A percentile compares a stretch with the other conserved stretches of the same genome.
Conservation (phyloP, 2,888 invertebrate genomes). For the Chrysomela aeneicollis region DNA sequence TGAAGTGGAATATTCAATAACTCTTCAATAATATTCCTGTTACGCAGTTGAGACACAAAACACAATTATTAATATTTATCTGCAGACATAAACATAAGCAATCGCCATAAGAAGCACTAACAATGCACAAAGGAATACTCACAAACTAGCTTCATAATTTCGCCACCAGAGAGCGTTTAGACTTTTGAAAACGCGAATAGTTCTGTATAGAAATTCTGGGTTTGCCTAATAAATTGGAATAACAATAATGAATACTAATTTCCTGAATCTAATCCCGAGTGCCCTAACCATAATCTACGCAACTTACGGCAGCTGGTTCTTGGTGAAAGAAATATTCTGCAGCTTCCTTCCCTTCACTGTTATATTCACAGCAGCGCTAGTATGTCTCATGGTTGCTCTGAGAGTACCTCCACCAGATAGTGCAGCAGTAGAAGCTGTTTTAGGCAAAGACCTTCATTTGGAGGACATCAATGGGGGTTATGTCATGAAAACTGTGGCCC, state of each 20-base stretch:
- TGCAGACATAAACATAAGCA: too few relatives aligned
- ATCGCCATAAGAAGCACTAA: too few relatives aligned
- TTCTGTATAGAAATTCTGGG: too few relatives aligned
- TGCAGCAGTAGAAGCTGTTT: slow-evolving; percentile 63
- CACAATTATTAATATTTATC: too few relatives aligned
- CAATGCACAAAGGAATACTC: too few relatives aligned
- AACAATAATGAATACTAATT: slow-evolving; percentile 37
- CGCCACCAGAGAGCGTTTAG: too few relatives aligned
- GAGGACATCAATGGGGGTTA: slow-evolving; percentile 61
- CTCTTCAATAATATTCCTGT: too few relatives aligned
- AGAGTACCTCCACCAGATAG: slow-evolving; percentile 62
- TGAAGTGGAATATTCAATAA: too few relatives aligned
- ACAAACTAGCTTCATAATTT: too few relatives aligned
- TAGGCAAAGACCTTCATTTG: slow-evolving; percentile 64
- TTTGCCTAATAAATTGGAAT: too few relatives aligned
- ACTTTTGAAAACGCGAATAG: too few relatives aligned
- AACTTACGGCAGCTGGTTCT: slow-evolving; percentile 51
- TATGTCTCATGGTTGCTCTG: slow-evolving; percentile 62
- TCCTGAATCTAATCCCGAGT: slow-evolving; percentile 43
- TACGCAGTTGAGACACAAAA: too few relatives aligned
- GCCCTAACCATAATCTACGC: slow-evolving; percentile 45
- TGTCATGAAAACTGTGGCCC: slow-evolving; percentile 73
- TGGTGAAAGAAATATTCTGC: slow-evolving; percentile 51
- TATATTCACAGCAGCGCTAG: slow-evolving; percentile 48
- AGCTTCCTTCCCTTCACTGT: slow-evolving; percentile 54